Evolutionary conservation across 2,113 vertebrate genomes (phyloP).

Genomic region (Urocynchramus pylzowi): DNA sequence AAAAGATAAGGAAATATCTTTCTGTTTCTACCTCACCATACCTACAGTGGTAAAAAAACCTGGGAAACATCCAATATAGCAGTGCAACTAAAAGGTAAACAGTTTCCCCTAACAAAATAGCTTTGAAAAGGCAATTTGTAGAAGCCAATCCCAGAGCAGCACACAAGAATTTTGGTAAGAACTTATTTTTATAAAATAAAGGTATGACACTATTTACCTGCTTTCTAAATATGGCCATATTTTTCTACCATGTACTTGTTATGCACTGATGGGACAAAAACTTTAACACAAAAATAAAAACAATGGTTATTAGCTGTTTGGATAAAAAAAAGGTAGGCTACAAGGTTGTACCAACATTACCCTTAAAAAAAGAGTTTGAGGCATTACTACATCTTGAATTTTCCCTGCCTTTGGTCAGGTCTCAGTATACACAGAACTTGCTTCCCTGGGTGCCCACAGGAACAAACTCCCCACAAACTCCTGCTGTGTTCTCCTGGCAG

Average conservation of each 20-base stretch:
- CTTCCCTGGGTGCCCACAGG: neutral
- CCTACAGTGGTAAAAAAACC: neutral
- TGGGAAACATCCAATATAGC: neutral
- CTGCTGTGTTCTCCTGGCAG: neutral
- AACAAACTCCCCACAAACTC: neutral
- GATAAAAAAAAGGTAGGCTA: neutral
- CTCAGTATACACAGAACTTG: neutral
- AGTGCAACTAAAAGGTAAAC: neutral
- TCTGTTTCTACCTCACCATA: neutral
- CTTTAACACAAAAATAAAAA: neutral
- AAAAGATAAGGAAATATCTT: neutral
- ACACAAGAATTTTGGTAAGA: neutral
- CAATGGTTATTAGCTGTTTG: neutral
- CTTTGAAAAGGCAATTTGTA: neutral
- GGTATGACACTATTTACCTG: neutral
- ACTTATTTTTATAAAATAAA: neutral
- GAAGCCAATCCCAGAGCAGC: neutral
- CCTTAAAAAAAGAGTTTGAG: neutral
- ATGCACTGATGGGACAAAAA: neutral
- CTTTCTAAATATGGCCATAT: neutral
- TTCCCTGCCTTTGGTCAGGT: neutral
- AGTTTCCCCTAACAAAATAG: neutral
- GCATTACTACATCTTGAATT: neutral
- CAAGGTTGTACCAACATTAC: neutral
- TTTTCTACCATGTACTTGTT: neutral